These are phyloP conservation scores for Bombycilla garrulus DNA, from an alignment of 2,113 vertebrate species.

Conservation along the genomic window DNA sequence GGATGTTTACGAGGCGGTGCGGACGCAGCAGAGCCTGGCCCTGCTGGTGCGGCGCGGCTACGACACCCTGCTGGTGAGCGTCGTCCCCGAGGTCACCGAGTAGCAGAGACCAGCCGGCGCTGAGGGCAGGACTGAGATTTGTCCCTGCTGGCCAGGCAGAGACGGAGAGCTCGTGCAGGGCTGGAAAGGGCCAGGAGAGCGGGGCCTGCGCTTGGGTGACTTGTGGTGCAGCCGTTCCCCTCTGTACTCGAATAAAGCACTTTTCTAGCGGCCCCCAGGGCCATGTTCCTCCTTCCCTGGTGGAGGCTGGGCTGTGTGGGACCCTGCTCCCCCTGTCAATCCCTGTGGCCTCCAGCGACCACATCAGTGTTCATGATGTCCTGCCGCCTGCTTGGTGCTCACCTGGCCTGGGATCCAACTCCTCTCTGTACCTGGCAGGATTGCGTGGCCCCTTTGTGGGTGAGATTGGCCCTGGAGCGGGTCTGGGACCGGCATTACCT, in stretches of 20 bases:
- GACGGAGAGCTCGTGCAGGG: not conserved
- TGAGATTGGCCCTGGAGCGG: fast-evolving
- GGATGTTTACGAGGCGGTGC: conserved; percentile 87
- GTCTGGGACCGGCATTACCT: fast-evolving
- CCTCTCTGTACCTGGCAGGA: fast-evolving
- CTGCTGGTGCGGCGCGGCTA: conserved; percentile 80
- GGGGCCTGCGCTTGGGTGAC: not conserved
- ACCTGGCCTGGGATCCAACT: fast-evolving
- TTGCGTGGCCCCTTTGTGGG: not conserved
- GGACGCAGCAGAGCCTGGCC: conserved; percentile 79
- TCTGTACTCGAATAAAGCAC: conserved; percentile 27
- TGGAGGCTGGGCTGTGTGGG: not conserved
- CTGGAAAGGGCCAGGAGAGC: not conserved
- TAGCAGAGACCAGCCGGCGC: not conserved
- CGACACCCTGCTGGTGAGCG: conserved; percentile 77
- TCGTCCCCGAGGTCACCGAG: conserved; percentile 86
- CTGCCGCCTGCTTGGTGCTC: not conserved
- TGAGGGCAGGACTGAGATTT: not conserved
- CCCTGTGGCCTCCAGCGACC: too few species aligned
- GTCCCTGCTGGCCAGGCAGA: not conserved
- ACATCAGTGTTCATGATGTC: not conserved
- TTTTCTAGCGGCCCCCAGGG: not conserved
- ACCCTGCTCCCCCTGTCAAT: not conserved
- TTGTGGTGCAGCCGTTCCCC: not conserved
- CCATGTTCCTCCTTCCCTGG: not conserved